These are phyloP conservation scores for Cynocephalus volans DNA, from an alignment of 2,113 vertebrate genomes.

Conservation along the genomic window DNA sequence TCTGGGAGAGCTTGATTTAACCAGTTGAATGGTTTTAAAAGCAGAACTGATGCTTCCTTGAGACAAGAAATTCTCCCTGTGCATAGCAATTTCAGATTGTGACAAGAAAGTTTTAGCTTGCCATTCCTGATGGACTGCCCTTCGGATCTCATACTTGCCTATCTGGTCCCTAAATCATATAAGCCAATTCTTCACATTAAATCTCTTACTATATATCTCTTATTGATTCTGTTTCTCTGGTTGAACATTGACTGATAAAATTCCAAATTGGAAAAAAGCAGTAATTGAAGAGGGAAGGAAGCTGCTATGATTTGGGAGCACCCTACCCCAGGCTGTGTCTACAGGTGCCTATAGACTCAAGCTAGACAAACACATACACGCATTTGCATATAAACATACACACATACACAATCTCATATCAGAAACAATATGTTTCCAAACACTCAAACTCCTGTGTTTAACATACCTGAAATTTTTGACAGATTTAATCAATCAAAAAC, in stretches of 20 bases:
- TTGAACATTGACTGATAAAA: background rate
- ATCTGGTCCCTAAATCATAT: no score
- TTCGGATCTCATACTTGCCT: background rate
- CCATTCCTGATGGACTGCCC: accelerated
- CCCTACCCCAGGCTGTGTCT: background rate
- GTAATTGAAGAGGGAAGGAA: background rate
- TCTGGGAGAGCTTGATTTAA: background rate
- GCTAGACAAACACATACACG: background rate
- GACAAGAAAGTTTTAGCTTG: background rate
- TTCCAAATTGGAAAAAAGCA: background rate
- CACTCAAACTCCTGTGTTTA: background rate
- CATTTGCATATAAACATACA: background rate
- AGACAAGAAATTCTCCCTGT: background rate
- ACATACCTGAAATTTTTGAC: background rate
- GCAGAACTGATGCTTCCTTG: background rate
- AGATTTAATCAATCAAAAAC: background rate
- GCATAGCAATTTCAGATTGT: background rate
- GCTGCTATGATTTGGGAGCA: background rate
- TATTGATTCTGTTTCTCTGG: background rate
- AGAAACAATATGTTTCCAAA: background rate
- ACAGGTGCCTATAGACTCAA: background rate
- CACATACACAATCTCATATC: background rate
- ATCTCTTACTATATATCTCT: background rate
- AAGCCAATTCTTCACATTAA: background rate
- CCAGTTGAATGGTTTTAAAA: background rate